A percentile compares a stretch with the other conserved stretches of the same genome.
These are phyloP conservation scores for Lepeophtheirus salmonis DNA, from an alignment of 1,140 invertebrate genomes.

Conservation along the genomic window DNA sequence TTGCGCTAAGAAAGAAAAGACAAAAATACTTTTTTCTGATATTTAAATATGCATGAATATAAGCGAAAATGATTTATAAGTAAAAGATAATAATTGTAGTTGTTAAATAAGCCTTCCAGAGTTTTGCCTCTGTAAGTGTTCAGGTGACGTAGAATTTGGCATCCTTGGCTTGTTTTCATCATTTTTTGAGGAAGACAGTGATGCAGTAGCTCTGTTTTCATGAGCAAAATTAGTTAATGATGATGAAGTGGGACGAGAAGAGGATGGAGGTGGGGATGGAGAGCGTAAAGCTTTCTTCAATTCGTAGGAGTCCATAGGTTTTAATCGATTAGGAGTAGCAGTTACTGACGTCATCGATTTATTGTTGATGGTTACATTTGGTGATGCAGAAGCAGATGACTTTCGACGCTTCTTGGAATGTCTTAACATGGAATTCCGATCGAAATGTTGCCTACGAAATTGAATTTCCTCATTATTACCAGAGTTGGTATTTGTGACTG, in stretches of 20 bases:
- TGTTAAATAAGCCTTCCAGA: neutral
- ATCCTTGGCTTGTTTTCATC: no score
- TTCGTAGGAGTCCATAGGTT: neutral
- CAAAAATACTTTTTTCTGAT: neutral
- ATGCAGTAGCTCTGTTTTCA: no score
- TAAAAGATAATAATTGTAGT: neutral
- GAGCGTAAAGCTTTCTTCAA: neutral
- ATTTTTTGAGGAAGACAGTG: no score
- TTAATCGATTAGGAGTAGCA: neutral
- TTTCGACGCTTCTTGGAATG: constrained; percentile 16
- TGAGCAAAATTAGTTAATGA: no score
- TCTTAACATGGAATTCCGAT: constrained; percentile 14
- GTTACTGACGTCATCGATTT: neutral
- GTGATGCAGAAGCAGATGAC: neutral
- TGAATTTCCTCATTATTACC: neutral
- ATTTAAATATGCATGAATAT: neutral
- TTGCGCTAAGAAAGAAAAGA: no score
- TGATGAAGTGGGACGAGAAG: no score
- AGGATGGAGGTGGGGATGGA: neutral
- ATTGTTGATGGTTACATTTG: neutral
- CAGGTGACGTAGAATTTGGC: neutral
- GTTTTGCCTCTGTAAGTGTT: neutral
- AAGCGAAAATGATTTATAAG: neutral
- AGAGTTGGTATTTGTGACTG: neutral
- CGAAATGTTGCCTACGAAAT: constrained; percentile 12